Evolutionary conservation across 2,888 invertebrate species (phyloP), one percentile per base, ranked within the genome.

Genomic region (Coenonympha arcania): DNA sequence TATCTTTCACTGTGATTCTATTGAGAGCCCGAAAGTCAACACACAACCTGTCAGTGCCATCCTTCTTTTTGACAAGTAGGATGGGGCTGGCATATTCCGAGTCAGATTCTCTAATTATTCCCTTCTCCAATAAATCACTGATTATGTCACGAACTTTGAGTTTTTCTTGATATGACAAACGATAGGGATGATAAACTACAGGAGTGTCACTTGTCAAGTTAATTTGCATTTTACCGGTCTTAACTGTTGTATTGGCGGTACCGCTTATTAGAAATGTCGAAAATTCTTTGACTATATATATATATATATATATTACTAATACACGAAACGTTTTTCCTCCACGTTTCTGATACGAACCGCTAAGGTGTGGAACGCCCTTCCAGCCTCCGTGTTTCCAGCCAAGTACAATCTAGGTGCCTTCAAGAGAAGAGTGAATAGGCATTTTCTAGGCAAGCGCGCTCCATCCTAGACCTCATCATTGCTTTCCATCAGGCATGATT

Each of bases 1-100:
- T 22, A 11, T 64, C 58, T 24, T 59, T 62, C 2, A 60, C 48
- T 1, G 62, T 63, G 0, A 58, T 51, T 0, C 33, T 5, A 30
- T 63, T 64, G 0, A 63, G 19, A 0, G 58, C 59, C 2, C 61
- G 47, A 31, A 34, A 62, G 20, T 62, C 65, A 0, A 61, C 60
- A 6, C 58, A 60, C 26, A 61, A 22, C 6, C 61, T 19, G 19
- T 61, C 59, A 3, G 45, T 31, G 0, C 60, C 54, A 6, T 57
- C 52, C 6, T 42, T 44, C 15, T 58, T 60, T 24, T 53, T 58
- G 0, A 59, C 52, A 2, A 55, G 13, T 2, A 58, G 37, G 5
- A 57, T 54, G 3, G 59, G 58, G n/a, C 63, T 62, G 0, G 58
- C 55, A 33, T 56, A 57, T 13, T 54, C 50, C 0, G 59, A 58